phyloP scores from a whole-genome alignment of 1,140 invertebrate genomes.

The Drosophila chauvacae region DNA sequence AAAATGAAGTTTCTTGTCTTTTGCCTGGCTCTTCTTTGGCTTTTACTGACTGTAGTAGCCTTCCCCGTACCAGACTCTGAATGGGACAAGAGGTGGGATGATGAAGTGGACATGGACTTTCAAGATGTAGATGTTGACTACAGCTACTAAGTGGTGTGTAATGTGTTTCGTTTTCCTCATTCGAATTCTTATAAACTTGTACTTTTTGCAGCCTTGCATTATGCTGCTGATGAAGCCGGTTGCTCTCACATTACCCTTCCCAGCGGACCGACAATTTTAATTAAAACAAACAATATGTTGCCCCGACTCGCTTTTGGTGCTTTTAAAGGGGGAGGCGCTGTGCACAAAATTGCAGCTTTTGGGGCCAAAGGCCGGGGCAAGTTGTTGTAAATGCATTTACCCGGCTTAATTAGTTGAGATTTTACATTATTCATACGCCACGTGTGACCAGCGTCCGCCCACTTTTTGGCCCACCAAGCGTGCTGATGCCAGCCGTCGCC shows the following conservation, averaged over 20 bases:
- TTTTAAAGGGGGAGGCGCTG: background rate
- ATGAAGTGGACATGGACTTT: slow-evolving; percentile 6
- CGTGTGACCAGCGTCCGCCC: slow-evolving; percentile 54
- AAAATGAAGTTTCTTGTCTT: background rate
- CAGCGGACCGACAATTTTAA: slow-evolving; percentile 45
- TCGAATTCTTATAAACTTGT: background rate
- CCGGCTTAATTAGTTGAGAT: slow-evolving; percentile 70
- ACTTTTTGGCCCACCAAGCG: slow-evolving; percentile 7
- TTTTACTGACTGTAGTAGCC: background rate
- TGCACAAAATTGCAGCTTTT: slow-evolving; percentile 36
- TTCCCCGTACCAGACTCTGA: background rate
- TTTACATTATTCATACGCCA: slow-evolving; percentile 73
- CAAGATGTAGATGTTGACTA: background rate
- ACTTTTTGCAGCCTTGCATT: background rate
- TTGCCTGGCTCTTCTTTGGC: background rate
- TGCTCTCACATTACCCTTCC: slow-evolving; percentile 1
- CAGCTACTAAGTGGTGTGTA: background rate
- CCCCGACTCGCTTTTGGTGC: slow-evolving; percentile 36
- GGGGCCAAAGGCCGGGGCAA: slow-evolving; percentile 22
- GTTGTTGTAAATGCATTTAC: slow-evolving; percentile 62
- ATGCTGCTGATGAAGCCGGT: background rate
- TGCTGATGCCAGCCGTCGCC: slow-evolving; percentile 5
- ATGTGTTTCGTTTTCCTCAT: background rate
- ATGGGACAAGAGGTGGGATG: background rate
- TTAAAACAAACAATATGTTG: slow-evolving; percentile 67